Conservation (phyloP, 2,797 vertebrate species). For the Sebastolobus alascanus region DNA sequence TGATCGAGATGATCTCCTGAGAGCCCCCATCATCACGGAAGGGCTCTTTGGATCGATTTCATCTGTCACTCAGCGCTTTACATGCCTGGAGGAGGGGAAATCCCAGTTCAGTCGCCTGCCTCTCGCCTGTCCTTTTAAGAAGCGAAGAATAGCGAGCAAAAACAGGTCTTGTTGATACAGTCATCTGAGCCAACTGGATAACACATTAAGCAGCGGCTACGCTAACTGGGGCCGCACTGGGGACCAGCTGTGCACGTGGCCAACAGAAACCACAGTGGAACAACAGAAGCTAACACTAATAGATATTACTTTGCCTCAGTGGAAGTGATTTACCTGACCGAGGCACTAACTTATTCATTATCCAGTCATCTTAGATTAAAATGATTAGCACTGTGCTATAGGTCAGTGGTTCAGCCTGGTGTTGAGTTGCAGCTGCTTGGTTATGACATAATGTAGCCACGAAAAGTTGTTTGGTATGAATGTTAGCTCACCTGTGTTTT, state of each 20-base stretch:
- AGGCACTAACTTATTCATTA: slow-evolving; percentile 54
- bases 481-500: slow-evolving; percentile 75
- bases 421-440: slow-evolving; percentile 54
- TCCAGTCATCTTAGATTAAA: slow-evolving; percentile 41
- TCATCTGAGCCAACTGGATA: slow-evolving; percentile 79
- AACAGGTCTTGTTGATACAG: slow-evolving; percentile 80
- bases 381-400: slow-evolving; percentile 6
- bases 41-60: no score
- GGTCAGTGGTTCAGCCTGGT: slow-evolving; percentile 40
- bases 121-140: no score
- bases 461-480: slow-evolving; percentile 31
- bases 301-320: slow-evolving; percentile 64
- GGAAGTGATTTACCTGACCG: slow-evolving; percentile 65
- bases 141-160: no score
- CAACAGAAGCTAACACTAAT: slow-evolving; percentile 69
- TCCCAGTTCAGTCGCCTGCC: no score
- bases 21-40: no score
- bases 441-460: slow-evolving; percentile 52
- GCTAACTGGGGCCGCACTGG: slow-evolving; percentile 37
- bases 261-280: slow-evolving; percentile 40
- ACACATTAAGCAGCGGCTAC: slow-evolving; percentile 68
- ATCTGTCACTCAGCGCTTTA: no score
- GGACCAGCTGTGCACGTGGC: slow-evolving; percentile 69
- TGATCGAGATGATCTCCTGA: no score
- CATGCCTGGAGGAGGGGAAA: no score